These are phyloP conservation scores for Myanophis thanlyinensis DNA, from an alignment of 2,113 vertebrate genomes.

Conservation along the genomic window DNA sequence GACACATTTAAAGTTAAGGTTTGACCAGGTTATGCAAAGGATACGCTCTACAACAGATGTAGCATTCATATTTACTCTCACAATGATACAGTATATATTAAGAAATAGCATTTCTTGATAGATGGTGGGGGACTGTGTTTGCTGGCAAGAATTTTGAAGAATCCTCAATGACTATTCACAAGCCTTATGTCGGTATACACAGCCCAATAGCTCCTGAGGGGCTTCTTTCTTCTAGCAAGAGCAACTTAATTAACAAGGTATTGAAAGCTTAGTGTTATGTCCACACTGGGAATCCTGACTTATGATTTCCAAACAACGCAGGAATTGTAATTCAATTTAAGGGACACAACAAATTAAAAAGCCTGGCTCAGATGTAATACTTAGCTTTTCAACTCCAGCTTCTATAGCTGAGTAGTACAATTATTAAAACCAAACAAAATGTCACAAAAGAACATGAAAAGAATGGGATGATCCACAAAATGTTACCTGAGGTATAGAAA, in stretches of 20 bases:
- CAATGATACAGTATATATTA: neutral
- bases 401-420: neutral
- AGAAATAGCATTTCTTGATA: neutral
- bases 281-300: neutral
- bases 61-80: neutral
- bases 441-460: neutral
- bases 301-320: neutral
- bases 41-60: neutral
- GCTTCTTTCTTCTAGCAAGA: neutral
- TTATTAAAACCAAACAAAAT: neutral
- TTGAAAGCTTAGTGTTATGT: neutral
- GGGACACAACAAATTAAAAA: neutral
- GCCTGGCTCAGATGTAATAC: neutral
- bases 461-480: neutral
- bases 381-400: neutral
- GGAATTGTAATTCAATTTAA: neutral
- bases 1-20: neutral
- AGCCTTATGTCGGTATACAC: neutral
- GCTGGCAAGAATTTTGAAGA: neutral
- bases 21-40: neutral
- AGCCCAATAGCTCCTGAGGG: neutral
- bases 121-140: neutral
- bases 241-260: neutral
- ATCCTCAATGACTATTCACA: neutral
- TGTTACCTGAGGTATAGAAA: neutral